A percentile compares a stretch with the other conserved stretches of the same genome.
Evolutionary conservation across 2,113 vertebrate species (phyloP).

Genomic region (Raja brachyura): DNA sequence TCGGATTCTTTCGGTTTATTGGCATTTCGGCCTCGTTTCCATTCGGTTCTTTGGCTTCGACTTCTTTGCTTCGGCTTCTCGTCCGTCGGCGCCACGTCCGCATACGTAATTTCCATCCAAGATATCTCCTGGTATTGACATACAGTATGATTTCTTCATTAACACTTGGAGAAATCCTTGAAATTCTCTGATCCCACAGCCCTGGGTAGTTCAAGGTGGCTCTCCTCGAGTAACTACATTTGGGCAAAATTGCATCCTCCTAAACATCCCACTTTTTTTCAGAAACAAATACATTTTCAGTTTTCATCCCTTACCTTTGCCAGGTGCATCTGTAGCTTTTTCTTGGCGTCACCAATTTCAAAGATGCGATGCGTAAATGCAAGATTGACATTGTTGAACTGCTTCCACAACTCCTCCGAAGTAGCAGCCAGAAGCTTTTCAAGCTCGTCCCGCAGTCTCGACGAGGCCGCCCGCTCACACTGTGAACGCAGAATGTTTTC

Average conservation of each 20-base stretch:
- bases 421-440: conserved; percentile 47
- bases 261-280: background rate
- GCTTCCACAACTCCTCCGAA: conserved; percentile 54
- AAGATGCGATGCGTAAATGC: conserved; percentile 51
- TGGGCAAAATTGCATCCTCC: background rate
- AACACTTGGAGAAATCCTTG: background rate
- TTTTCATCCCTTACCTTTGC: conserved; percentile 52
- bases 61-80: too few relatives aligned
- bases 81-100: too few relatives aligned
- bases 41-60: too few relatives aligned
- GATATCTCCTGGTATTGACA: background rate
- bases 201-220: too few relatives aligned
- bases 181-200: background rate
- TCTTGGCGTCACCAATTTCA: conserved; percentile 50
- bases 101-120: conserved; percentile 2
- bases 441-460: conserved; percentile 51
- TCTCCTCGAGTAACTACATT: background rate
- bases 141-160: background rate
- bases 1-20: too few relatives aligned
- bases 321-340: conserved; percentile 55
- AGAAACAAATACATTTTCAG: background rate
- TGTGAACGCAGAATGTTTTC: conserved; percentile 57
- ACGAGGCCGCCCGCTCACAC: conserved; percentile 51
- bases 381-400: conserved; percentile 53
- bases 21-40: too few relatives aligned